A percentile compares a stretch with the other conserved stretches of the same genome.
phyloP scores from a whole-genome alignment of 1,140 invertebrate species.

The Chrysomallon squamiferum region DNA sequence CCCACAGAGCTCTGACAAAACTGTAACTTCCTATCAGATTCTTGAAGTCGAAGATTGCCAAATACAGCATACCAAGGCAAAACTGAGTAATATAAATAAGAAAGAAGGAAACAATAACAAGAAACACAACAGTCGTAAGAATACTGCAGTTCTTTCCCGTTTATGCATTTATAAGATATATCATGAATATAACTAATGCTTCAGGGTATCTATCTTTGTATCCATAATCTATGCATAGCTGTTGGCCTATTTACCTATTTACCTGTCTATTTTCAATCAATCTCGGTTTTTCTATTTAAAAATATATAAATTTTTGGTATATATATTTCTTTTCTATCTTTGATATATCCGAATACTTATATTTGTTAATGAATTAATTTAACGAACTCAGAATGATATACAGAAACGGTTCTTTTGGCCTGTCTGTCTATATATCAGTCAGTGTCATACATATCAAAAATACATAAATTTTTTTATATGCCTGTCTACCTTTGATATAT shows the following conservation, averaged over 20 bases:
- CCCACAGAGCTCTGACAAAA: slow-evolving; percentile 6
- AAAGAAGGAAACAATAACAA: too few species aligned
- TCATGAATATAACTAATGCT: background rate
- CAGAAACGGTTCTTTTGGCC: background rate
- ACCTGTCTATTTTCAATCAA: background rate
- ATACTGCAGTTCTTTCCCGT: too few species aligned
- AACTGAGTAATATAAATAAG: background rate
- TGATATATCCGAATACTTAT: too few species aligned
- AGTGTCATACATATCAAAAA: background rate
- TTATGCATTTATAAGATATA: background rate
- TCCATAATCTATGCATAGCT: background rate
- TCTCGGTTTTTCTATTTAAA: background rate
- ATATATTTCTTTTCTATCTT: too few species aligned
- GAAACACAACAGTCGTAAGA: too few species aligned
- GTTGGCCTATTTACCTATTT: background rate
- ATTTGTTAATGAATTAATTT: background rate
- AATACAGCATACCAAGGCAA: background rate
- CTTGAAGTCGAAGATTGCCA: background rate
- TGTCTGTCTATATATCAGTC: background rate
- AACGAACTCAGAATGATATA: background rate
- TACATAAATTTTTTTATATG: background rate
- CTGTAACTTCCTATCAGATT: slow-evolving; percentile 12
- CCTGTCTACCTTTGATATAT: background rate
- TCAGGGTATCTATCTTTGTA: background rate
- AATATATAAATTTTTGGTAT: too few species aligned